phyloP scores from a whole-genome alignment of 2,113 vertebrate genomes.

The Cygnus buccinator region DNA sequence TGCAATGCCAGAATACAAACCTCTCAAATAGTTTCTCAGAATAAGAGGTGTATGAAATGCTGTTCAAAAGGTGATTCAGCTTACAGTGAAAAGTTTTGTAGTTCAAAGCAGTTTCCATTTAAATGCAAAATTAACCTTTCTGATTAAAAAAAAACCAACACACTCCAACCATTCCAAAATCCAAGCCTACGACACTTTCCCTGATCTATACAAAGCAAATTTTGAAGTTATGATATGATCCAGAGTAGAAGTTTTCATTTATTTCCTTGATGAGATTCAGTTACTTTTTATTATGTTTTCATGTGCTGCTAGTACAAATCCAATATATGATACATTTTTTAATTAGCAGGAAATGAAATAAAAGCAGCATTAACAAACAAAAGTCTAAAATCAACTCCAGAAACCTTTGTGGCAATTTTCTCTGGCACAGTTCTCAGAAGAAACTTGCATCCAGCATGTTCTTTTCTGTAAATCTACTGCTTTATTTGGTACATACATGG shows the following conservation, averaged over 20 bases:
- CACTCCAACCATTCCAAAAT: neutral
- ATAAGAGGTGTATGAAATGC: neutral
- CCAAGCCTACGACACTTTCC: neutral
- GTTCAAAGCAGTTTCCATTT: neutral
- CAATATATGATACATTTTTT: neutral
- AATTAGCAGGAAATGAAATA: slow-evolving; percentile 36
- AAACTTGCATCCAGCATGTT: neutral
- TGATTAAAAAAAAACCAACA: neutral
- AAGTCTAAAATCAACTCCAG: neutral
- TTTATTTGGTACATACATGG: neutral
- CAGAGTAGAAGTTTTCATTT: slow-evolving; percentile 9
- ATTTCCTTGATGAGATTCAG: slow-evolving; percentile 35
- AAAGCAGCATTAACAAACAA: neutral
- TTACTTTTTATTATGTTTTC: neutral
- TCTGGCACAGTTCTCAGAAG: neutral
- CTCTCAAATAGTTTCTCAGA: neutral
- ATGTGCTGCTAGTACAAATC: neutral
- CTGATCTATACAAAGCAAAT: slow-evolving; percentile 28
- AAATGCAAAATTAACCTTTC: neutral
- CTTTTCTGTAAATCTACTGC: neutral
- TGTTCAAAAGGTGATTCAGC: neutral
- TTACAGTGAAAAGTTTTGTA: neutral
- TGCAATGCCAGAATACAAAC: neutral
- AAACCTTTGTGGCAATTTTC: neutral
- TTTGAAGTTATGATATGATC: neutral